These are phyloP conservation scores for Pseudotriccus pelzelni DNA, from an alignment of 2,797 vertebrate genomes.

Conservation along the genomic window DNA sequence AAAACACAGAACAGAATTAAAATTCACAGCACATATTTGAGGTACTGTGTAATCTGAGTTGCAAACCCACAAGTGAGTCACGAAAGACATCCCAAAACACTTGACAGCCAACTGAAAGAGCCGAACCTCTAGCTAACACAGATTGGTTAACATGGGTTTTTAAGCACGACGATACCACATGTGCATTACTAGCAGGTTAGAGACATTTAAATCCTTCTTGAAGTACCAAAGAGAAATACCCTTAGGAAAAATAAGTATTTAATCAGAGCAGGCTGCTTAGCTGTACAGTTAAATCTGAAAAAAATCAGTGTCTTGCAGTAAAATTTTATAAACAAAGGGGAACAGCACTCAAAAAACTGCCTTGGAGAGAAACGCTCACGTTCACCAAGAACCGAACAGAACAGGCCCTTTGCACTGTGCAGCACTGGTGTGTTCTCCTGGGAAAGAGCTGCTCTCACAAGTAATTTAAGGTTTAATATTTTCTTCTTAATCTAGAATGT, in stretches of 20 bases:
- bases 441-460: neutral
- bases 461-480: neutral
- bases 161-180: neutral
- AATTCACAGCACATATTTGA: neutral
- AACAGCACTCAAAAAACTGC: neutral
- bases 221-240: slow-evolving; percentile 1
- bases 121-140: neutral
- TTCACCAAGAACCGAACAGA: neutral
- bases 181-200: neutral
- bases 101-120: slow-evolving; percentile 1
- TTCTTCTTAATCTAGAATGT: slow-evolving; percentile 13
- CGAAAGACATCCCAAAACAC: neutral
- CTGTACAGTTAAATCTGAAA: neutral
- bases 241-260: slow-evolving; percentile 27
- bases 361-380: neutral
- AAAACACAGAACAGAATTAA: neutral
- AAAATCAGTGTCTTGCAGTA: neutral
- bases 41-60: neutral
- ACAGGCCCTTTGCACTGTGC: neutral
- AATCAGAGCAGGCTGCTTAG: neutral
- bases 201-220: neutral
- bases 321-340: neutral
- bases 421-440: neutral
- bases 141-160: slow-evolving; percentile 3
- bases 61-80: neutral